Base-by-base conservation (phyloP, 2,113 vertebrate species). In the Sciurus niger region DNA sequence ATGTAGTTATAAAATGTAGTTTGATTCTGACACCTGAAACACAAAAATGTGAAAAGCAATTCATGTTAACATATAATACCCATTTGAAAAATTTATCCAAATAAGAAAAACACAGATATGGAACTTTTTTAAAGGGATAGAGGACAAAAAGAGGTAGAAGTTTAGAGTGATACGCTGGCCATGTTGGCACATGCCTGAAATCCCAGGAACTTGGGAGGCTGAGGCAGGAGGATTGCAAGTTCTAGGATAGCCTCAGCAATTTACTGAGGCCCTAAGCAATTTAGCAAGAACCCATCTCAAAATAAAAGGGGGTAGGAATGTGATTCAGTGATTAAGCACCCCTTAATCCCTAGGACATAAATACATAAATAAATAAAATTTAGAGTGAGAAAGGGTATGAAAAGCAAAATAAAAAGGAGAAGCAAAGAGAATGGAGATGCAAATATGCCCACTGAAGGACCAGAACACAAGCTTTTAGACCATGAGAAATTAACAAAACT, bases 11-110 rank as follows among this genome's bases (percentile, higher is more conserved):
- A 89, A 77, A 93, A 82, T 43, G 6, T 28, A 65, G n/a, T 78
- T 89, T 89, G 28, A n/a, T 89, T 92, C 24, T 86, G 70, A 95
- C 20, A 72, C 18, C 16, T 25, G 79, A 76, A 84, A 78, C 32
- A 72, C 16, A 85, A 78, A 60, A 72, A 43, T 94, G 46, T 93
- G 55, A 95, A 46, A 96, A 90, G 25, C 3, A 32, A 93, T 82
- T 94, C 24, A 28, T 74, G 87, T 95, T 85, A 90, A 83, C 40
- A 88, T 17, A 74, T 6, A 55, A 20, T 58, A 77, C 43, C 67
- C 53, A 37, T 53, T 80, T 70, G 72, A 93, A 93, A 92, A 55
- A 58, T 65, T 3, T 87, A 82, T 55, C 8, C 70, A 84, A 68
- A 20, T 74, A 79, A 96, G 34, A 93, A 96, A 63, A 93, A 90